phyloP scores from a whole-genome alignment of 2,113 vertebrate species.

The Mormyrus lacerda region DNA sequence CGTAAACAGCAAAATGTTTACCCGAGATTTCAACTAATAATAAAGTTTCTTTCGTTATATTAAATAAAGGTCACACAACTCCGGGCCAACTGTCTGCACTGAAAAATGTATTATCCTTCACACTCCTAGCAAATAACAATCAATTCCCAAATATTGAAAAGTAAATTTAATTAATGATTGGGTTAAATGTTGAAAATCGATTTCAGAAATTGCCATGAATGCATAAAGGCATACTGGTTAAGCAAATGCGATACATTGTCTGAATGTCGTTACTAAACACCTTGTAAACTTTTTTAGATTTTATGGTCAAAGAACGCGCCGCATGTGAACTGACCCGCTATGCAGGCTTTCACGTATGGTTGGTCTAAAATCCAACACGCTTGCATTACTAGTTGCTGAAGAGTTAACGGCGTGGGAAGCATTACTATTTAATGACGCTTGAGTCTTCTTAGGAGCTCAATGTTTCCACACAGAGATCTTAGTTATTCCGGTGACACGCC shows the following conservation, averaged over 20 bases:
- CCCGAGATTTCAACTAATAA: background rate
- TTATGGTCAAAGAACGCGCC: background rate
- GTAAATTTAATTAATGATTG: background rate
- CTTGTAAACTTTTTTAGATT: background rate
- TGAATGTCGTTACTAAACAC: background rate
- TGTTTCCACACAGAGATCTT: conserved; percentile 27
- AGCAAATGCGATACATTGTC: background rate
- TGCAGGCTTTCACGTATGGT: conserved; percentile 17
- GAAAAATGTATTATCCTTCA: background rate
- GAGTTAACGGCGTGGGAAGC: conserved; percentile 36
- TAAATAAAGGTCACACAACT: background rate
- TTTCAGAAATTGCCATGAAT: background rate
- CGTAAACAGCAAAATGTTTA: background rate
- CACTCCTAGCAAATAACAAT: background rate
- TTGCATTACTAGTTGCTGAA: conserved; percentile 27
- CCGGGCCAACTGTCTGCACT: background rate
- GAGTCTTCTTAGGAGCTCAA: conserved; percentile 24
- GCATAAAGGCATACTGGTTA: no score
- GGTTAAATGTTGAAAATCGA: background rate
- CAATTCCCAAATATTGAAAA: background rate
- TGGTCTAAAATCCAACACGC: conserved; percentile 25
- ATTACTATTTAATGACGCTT: conserved; percentile 40
- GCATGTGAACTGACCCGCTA: conserved; percentile 21
- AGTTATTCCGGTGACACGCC: conserved; percentile 19
- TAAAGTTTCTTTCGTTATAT: background rate